Conservation (phyloP, 92 coral and sea anemone genomes). For the Epizoanthus rinbou region DNA sequence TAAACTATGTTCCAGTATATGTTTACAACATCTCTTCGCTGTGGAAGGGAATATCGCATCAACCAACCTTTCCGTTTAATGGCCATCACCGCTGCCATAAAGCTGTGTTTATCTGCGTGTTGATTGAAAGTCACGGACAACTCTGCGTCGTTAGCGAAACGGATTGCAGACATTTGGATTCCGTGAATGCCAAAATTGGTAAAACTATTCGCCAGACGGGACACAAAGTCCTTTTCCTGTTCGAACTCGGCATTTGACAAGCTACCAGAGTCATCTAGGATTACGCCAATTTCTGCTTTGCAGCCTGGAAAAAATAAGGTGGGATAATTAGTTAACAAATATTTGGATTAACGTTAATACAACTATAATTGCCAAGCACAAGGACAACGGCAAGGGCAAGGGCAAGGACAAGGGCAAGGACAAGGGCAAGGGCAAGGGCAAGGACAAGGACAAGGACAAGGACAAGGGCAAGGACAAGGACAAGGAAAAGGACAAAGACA, state of each 20-base stretch:
- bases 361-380: no score
- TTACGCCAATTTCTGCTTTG: conserved; percentile 77
- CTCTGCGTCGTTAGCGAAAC: conserved; percentile 60
- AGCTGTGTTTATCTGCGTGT: conserved; percentile 48
- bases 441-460: no score
- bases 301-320: conserved; percentile 58
- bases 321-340: neutral
- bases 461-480: no score
- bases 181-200: conserved; percentile 79
- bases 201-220: conserved; percentile 64
- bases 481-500: no score
- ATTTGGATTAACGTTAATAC: neutral
- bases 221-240: conserved; percentile 59
- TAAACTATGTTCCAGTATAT: neutral
- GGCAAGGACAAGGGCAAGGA: no score
- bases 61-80: conserved; percentile 56
- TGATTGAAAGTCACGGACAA: conserved; percentile 59
- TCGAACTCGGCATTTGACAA: conserved; percentile 52
- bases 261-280: conserved; percentile 89
- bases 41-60: neutral
- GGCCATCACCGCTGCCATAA: conserved; percentile 49
- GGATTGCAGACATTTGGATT: conserved; percentile 77
- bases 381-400: no score
- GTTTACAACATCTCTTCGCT: conserved; percentile 4
- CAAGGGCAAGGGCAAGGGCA: no score